Evolutionary conservation across 2,113 vertebrate species (phyloP), one percentile per base, ranked within the genome.

Genomic region (Hippocampus zosterae): DNA sequence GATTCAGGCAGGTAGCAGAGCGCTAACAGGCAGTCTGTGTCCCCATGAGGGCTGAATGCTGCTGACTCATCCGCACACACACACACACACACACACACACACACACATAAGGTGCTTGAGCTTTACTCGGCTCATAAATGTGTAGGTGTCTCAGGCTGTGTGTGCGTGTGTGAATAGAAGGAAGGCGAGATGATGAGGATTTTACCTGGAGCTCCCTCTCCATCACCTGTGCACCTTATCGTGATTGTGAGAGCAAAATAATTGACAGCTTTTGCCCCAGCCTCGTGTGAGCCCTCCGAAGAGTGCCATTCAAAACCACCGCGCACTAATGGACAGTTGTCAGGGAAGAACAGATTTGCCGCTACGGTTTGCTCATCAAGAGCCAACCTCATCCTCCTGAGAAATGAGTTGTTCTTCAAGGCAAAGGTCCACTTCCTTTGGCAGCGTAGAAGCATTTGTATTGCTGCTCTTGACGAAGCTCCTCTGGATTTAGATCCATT

Each of bases 61-160:
- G 85, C 88, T 90, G 85, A 86, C 67, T 86, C 87, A 90, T 81
- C 73, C 63, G 63, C 73, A 59, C 68, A 64, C 52, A 67, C 65
- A 69, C 60, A 57, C 50, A 72, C 41, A 63, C n/a, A n/a, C n/a
- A n/a, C n/a, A n/a, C 73, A 59, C 68, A 64, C 52, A 67, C 65
- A 69, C 60, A 57, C 50, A 72, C 41, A 63, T 40, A 73, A 9
- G 37, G 8, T 56, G 65, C 63, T 42, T 50, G 25, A 40, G 68
- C 73, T 77, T 79, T 72, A 37, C 69, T 63, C 41, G 63, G 65
- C 68, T 73, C 65, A 59, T 29, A 13, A 64, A 65, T 60, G 50
- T 52, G 78, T 79, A 67, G 70, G 74, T 68, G 68, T 74, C 23
- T 76, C 13, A 18, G 66, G 44, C 60, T 77, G 29, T 13, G 64